phyloP scores from a whole-genome alignment of 2,888 invertebrate genomes.

The Galerucella nymphaeae region DNA sequence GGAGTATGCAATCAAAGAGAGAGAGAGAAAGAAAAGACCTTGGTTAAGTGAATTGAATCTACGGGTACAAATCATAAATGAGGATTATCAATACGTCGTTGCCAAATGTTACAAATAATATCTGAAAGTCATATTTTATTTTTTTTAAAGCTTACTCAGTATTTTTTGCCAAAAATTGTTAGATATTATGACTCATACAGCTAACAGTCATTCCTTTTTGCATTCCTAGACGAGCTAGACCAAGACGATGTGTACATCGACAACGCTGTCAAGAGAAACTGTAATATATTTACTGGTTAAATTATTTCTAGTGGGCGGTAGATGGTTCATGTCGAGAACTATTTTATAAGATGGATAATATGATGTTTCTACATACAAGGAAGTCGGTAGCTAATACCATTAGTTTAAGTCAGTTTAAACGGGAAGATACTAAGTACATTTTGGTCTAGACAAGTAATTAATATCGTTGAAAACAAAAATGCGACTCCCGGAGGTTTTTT shows the following conservation, averaged over 20 bases:
- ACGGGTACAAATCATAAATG: slow-evolving; percentile 30
- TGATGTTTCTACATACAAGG: slow-evolving; percentile 1
- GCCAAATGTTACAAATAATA: slow-evolving; percentile 19
- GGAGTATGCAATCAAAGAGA: slow-evolving; percentile 31
- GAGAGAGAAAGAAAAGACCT: slow-evolving; percentile 25
- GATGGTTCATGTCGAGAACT: not conserved
- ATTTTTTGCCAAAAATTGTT: too few species aligned
- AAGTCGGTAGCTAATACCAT: not conserved
- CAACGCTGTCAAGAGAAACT: slow-evolving; percentile 18
- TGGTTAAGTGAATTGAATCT: slow-evolving; percentile 28
- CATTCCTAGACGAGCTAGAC: slow-evolving; percentile 26
- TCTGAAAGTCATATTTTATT: not conserved
- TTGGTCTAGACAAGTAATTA: too few species aligned
- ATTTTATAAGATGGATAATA: slow-evolving; percentile 1
- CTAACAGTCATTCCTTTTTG: slow-evolving; percentile 16
- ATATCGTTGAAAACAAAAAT: too few species aligned
- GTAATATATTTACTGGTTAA: slow-evolving; percentile 1
- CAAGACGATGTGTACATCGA: slow-evolving; percentile 21
- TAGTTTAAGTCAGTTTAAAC: not conserved
- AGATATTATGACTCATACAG: too few species aligned
- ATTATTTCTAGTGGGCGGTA: not conserved
- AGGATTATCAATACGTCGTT: slow-evolving; percentile 26
- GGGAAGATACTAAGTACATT: not conserved
- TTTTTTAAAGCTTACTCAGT: too few species aligned
- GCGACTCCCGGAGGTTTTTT: too few species aligned